phyloP scores from a whole-genome alignment of 2,888 invertebrate genomes.

The Eucera pruinosa region DNA sequence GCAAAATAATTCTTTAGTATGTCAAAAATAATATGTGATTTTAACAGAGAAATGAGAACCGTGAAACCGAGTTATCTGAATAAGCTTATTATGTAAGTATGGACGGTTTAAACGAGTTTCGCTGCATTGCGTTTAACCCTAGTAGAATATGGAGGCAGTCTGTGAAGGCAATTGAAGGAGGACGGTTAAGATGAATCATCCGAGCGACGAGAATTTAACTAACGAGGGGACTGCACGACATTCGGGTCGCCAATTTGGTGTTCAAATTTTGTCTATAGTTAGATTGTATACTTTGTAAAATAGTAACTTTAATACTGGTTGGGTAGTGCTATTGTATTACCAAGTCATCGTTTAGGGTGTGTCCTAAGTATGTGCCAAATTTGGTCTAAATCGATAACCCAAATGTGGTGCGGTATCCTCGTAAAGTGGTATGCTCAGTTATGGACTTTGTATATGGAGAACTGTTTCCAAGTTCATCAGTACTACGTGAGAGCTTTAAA shows the following conservation, averaged over 20 bases:
- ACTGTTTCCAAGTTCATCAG: background rate
- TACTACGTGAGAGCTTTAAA: background rate
- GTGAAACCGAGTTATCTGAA: slow-evolving; percentile 32
- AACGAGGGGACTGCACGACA: slow-evolving; percentile 45
- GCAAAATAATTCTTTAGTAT: background rate
- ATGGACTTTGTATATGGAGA: slow-evolving; percentile 38
- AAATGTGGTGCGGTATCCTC: background rate
- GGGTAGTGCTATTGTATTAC: background rate
- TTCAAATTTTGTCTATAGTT: slow-evolving; percentile 13
- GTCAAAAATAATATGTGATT: slow-evolving; percentile 4
- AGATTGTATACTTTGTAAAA: background rate
- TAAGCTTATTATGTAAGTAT: slow-evolving; percentile 49
- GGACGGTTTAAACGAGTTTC: slow-evolving; percentile 49
- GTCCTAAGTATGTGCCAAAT: slow-evolving; percentile 25
- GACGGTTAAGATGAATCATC: slow-evolving; percentile 72
- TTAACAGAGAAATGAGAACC: slow-evolving; percentile 23
- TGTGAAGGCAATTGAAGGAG: slow-evolving; percentile 72
- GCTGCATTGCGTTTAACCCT: slow-evolving; percentile 35
- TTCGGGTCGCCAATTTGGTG: slow-evolving; percentile 36
- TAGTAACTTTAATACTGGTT: background rate
- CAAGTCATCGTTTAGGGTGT: slow-evolving; percentile 13
- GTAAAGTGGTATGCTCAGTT: slow-evolving; percentile 46
- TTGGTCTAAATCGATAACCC: slow-evolving; percentile 34
- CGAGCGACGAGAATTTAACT: slow-evolving; percentile 69
- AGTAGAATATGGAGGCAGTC: slow-evolving; percentile 60